Conservation (phyloP, 2,888 invertebrate genomes). For the Volucella bombylans region DNA sequence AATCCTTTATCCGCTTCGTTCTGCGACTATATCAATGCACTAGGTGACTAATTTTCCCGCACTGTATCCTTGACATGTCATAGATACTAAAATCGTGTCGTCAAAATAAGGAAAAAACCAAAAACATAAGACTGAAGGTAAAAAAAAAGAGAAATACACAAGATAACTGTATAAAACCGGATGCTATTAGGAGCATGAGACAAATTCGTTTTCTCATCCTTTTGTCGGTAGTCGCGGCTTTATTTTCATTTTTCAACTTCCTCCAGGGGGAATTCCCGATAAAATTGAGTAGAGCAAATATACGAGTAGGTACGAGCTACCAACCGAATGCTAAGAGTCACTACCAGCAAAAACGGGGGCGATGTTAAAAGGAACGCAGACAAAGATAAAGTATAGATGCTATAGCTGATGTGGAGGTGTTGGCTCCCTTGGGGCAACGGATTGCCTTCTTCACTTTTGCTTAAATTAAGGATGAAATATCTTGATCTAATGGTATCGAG, state of each 20-base stretch:
- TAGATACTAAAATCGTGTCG: slow-evolving; percentile 3
- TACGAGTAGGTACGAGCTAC: slow-evolving; percentile 1
- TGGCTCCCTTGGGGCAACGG: slow-evolving; percentile 56
- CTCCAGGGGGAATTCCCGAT: slow-evolving; percentile 44
- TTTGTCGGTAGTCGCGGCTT: slow-evolving; percentile 63
- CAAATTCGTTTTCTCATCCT: slow-evolving; percentile 68
- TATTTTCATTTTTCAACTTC: slow-evolving; percentile 70
- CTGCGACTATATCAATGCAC: slow-evolving; percentile 24
- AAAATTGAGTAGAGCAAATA: slow-evolving; percentile 22
- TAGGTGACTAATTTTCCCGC: slow-evolving; percentile 51
- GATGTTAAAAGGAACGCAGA: slow-evolving; percentile 40
- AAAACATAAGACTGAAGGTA: background rate
- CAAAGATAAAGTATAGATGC: slow-evolving; percentile 36
- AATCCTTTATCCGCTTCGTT: background rate
- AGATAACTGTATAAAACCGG: slow-evolving; percentile 54
- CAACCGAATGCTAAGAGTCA: background rate
- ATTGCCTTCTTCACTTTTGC: slow-evolving; percentile 67
- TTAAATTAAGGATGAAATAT: slow-evolving; percentile 74
- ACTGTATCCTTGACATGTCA: slow-evolving; percentile 48
- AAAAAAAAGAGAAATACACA: slow-evolving; percentile 17
- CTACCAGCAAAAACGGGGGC: background rate
- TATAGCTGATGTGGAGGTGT: slow-evolving; percentile 48
- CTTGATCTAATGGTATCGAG: slow-evolving; percentile 68
- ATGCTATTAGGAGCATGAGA: slow-evolving; percentile 64
- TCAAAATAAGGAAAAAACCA: background rate